Evolutionary conservation across 2,113 vertebrate genomes (phyloP), one percentile per base, ranked within the genome.

Genomic region (Meleagris gallopavo): DNA sequence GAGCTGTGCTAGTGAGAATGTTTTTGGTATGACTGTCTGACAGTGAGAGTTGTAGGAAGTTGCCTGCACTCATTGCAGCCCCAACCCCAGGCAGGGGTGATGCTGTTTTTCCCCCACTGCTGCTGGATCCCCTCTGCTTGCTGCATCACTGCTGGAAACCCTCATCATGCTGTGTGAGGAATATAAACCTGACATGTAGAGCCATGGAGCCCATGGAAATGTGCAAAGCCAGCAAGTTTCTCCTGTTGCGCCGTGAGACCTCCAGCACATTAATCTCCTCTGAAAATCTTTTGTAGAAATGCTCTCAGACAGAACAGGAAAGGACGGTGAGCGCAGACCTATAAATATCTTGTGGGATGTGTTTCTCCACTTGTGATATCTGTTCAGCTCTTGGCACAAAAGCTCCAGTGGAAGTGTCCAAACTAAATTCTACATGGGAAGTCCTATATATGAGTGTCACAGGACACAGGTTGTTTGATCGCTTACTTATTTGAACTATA

Each of bases 211-310:
- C 66, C 87, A 43, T 0, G 2, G 64, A 86, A 97, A 95, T 60
- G 55, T 86, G 82, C 89, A 91, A 86, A 89, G 94, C 89, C 65
- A 90, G 91, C 15, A 2, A 94, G 95, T 71, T 84, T 86, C 92
- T 61, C 48, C 52, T 67, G 25, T 73, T 30, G 72, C 0, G 0
- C 87, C 70, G 78, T 0, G 0, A 91, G 52, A 60, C 69, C 94
- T 86, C 57, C 52, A 4, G 15, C 82, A 74, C 71, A 20, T 86
- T 91, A 80, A 94, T 93, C 95, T 93, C 60, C 64, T 92, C 82
- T 94, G 72, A 88, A 95, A 77, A 93, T 75, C 89, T 86, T 69
- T 57, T 7, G 17, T 74, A 71, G 64, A 86, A 91, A 30, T 86
- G 72, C 84, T 95, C 94, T 83, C 52, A 52, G 17, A 54, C 43